These are phyloP conservation scores for Uromys caudimaculatus DNA, from an alignment of 2,797 vertebrate species.

Conservation along the genomic window DNA sequence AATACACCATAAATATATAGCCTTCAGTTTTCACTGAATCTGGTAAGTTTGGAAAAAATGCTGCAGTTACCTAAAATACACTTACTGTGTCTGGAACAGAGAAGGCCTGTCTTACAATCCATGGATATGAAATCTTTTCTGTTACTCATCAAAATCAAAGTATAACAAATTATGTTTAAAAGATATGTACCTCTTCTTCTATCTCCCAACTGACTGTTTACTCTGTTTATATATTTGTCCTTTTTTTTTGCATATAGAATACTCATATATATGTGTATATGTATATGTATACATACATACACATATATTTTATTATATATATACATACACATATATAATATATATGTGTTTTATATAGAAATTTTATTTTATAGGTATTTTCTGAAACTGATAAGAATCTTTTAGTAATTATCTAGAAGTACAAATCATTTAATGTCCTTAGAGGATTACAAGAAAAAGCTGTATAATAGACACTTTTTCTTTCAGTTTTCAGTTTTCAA, in stretches of 20 bases:
- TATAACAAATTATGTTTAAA: constrained; percentile 7
- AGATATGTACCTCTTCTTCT: not conserved
- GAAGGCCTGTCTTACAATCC: not conserved
- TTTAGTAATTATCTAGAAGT: not conserved
- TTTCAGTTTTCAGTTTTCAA: not conserved
- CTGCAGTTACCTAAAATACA: not conserved
- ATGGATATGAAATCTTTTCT: not conserved
- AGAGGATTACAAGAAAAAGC: not conserved
- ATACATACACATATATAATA: not conserved
- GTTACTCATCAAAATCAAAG: not conserved
- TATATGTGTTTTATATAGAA: not conserved
- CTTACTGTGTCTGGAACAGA: not conserved
- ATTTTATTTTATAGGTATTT: not conserved
- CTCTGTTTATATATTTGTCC: not conserved
- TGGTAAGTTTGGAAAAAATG: not conserved
- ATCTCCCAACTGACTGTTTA: not conserved
- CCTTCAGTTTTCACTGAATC: not conserved
- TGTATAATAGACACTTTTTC: not conserved
- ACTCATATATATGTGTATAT: not conserved
- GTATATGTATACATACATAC: not conserved
- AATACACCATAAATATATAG: not conserved
- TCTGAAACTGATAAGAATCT: not conserved
- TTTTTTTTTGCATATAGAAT: not conserved
- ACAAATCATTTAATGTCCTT: not conserved
- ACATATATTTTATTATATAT: not conserved